Evolutionary conservation across 2,797 vertebrate genomes (phyloP), one percentile per base, ranked within the genome.

Genomic region (Vireo griseus): DNA sequence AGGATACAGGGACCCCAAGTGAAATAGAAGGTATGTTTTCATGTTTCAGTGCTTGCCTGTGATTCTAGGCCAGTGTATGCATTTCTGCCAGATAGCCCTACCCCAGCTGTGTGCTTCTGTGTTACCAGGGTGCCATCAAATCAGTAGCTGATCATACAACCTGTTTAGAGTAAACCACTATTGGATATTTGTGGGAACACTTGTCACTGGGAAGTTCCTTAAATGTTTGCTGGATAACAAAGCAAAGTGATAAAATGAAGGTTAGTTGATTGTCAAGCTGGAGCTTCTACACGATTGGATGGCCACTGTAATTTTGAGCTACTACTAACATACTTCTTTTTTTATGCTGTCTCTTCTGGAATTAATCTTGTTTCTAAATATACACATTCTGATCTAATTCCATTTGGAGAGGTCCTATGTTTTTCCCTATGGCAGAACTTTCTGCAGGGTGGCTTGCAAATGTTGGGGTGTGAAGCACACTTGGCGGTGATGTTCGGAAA

Each of bases 391-490:
- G 69, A 63, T 86, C 63, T 85, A 69, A 73, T 84, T 94, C 71
- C 17, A 7, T 85, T 95, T 94, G 58, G 80, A 94, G 86, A 82
- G 92, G 84, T 74, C 29, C 74, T 63, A 0, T 50, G 44, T 79
- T 92, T 93, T 94, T 86, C 90, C 95, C 94, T 88, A 89, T 92
- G 67, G 92, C 67, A 93, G 80, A 91, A 79, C 77, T 94, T 95
- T 92, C 57, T 85, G 55, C 1, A 2, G 84, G 77, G 78, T 57
- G 44, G 42, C 82, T 92, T 91, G 66, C 89, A 86, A 89, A 81
- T 42, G 51, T 33, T 62, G 29, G 48, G 61, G 73, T 91, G 82
- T 86, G 86, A 95, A 91, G 68, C 0, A 1, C 0, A 0, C 72
- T 88, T 74, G 58, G 68, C 5, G 1, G n/a, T 8, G 25, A 40